Base-by-base conservation (phyloP, 2,797 vertebrate genomes). In the Hydrolagus colliei region DNA sequence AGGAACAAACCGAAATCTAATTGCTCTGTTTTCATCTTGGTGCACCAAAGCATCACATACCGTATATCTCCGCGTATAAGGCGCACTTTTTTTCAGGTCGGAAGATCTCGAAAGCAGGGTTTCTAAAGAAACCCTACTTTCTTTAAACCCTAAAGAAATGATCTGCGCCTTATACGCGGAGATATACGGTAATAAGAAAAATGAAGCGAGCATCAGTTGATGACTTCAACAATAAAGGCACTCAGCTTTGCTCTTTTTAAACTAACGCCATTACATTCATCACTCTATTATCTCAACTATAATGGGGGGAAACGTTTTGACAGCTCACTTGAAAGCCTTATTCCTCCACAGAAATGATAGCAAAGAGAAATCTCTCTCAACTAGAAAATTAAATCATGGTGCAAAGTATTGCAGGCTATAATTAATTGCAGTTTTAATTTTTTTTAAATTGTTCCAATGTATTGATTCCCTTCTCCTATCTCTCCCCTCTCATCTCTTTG, bases 401-500 rank as follows among this genome's bases (percentile, higher is more conserved):
- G 65, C 4, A 41, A 84, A 71, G 35, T 12, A 52, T 41, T 22
- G 41, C 41, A 52, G 41, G 41, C 41, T 52, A 52, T 6, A 52
- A 52, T 52, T 52, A 52, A 52, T 52, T 52, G 41, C 6, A 52
- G 41, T 52, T 52, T 52, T 52, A 27, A 27, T 52, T 52, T 52
- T 52, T 52, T 52, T 52, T 3, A 52, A 52, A 52, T 52, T 52
- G 41, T 52, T 52, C 41, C 41, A 52, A 52, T 52, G 41, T 52
- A 52, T 52, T 1, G 41, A 52, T 52, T 0, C 96, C 98, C 7
- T 99, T 98, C 91, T 99, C 98, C 87, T 99, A 99, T 91, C 91
- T 99, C 89, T 98, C 97, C 89, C 98, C 98, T 0, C 94, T 99
- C 35, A 98, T 98, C 98, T 88, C 98, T 99, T 93, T 99, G 97